Conservation (phyloP, 2,888 invertebrate species). For the Seira sanloemensis region DNA sequence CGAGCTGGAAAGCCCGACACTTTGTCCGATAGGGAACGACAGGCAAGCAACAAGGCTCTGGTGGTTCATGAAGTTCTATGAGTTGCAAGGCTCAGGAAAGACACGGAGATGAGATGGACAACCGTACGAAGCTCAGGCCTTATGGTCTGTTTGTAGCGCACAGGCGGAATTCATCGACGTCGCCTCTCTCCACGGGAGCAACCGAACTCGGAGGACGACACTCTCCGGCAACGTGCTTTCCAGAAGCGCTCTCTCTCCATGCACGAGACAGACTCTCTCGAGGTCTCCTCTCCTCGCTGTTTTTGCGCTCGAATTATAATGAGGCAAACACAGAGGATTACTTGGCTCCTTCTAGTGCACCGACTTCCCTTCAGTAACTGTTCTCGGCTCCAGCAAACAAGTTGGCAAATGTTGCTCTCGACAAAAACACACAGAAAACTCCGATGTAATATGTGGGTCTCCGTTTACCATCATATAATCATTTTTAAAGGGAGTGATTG, state of each 20-base stretch:
- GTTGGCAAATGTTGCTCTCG: background rate
- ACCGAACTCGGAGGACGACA: slow-evolving; percentile 39
- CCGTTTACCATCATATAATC: background rate
- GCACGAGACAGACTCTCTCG: too few relatives aligned
- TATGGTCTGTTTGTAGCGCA: too few relatives aligned
- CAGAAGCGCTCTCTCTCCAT: too few relatives aligned
- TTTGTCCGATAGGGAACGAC: slow-evolving; percentile 38
- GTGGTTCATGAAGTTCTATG: slow-evolving; percentile 31
- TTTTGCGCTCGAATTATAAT: background rate
- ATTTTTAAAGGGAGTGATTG: background rate
- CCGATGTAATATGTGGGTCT: background rate
- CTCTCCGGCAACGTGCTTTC: slow-evolving; percentile 34
- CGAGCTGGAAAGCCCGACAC: slow-evolving; percentile 28
- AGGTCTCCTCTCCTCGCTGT: too few relatives aligned
- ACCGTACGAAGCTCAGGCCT: slow-evolving; percentile 57
- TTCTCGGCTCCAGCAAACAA: background rate
- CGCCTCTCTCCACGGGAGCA: slow-evolving; percentile 24
- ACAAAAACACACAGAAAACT: too few relatives aligned
- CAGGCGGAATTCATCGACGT: slow-evolving; percentile 58
- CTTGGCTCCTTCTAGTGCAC: too few relatives aligned
- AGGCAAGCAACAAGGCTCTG: slow-evolving; percentile 57
- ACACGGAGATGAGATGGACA: slow-evolving; percentile 47
- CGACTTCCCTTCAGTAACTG: background rate
- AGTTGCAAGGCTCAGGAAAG: slow-evolving; percentile 12
- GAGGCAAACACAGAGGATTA: too few relatives aligned